Percentiles rank a stretch among this genome's conserved stretches.
Evolutionary conservation across 2,797 vertebrate species (phyloP).

Genomic region (Oophaga sylvatica): DNA sequence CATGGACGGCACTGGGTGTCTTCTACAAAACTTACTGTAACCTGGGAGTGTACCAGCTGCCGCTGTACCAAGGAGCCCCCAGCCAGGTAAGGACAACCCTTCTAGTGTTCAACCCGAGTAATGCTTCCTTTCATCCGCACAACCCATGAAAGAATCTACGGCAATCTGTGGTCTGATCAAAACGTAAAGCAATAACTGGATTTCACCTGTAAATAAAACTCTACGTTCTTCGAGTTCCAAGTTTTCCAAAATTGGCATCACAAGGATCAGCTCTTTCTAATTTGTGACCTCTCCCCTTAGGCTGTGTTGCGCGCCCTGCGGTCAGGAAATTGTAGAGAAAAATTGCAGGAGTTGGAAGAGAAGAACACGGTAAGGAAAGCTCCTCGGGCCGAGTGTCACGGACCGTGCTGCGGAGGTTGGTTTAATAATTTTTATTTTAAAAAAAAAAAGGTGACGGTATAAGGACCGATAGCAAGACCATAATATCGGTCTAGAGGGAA

Average conservation of each 20-base stretch:
- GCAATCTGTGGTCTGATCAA: no score
- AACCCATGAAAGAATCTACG: no score
- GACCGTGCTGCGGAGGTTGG: background rate
- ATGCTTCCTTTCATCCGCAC: no score
- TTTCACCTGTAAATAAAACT: background rate
- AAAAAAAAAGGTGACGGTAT: no score
- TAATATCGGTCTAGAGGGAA: background rate
- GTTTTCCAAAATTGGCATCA: no score
- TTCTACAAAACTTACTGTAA: conserved; percentile 65
- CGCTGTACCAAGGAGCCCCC: conserved; percentile 64
- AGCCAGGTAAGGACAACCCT: conserved; percentile 51
- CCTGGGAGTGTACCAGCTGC: conserved; percentile 61
- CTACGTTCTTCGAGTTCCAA: no score
- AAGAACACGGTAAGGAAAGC: conserved; percentile 17
- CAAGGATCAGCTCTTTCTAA: background rate
- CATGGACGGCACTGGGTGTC: conserved; percentile 64
- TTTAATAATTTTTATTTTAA: no score
- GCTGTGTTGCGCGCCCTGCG: conserved; percentile 40
- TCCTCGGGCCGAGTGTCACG: no score
- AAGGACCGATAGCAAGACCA: no score
- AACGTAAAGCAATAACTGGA: background rate
- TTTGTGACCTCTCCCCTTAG: conserved; percentile 25
- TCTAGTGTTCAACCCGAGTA: no score
- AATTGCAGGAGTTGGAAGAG: conserved; percentile 50
- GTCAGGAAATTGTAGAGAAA: conserved; percentile 23